Conservation (phyloP, 2,113 vertebrate species). For the Brevimyrus niger region DNA sequence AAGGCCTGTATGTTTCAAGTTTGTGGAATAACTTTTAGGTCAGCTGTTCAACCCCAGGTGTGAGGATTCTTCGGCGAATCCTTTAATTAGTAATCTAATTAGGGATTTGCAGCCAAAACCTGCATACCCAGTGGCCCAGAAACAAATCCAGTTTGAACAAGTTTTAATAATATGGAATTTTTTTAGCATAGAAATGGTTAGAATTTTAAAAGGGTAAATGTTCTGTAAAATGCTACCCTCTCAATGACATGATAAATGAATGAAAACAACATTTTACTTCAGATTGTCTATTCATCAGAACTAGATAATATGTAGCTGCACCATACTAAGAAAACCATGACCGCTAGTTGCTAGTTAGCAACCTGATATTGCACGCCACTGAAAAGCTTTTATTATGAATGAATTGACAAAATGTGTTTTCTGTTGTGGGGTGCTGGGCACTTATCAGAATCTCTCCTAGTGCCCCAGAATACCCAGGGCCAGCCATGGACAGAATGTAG, state of each 20-base stretch:
- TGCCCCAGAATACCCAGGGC: background rate
- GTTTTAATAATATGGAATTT: background rate
- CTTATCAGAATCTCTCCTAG: background rate
- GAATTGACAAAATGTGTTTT: background rate
- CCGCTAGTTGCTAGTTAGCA: background rate
- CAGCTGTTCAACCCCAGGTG: too few species aligned
- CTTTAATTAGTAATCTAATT: too few species aligned
- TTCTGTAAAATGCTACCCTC: background rate
- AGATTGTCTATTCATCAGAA: background rate
- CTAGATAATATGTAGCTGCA: background rate
- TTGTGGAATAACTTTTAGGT: too few species aligned
- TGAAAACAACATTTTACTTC: background rate
- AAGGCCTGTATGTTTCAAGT: too few species aligned
- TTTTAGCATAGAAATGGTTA: background rate
- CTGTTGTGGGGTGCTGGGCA: background rate
- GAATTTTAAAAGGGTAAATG: background rate
- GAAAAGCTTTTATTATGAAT: background rate
- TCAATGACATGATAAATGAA: background rate
- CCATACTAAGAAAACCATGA: background rate
- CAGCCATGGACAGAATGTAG: background rate
- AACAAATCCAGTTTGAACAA: background rate
- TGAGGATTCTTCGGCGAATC: too few species aligned
- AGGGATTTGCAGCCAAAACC: too few species aligned
- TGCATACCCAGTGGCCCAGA: background rate
- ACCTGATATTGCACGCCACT: background rate